Percentiles rank a stretch among this genome's conserved stretches.
Conservation (phyloP, 2,113 vertebrate species). For the Vimba vimba region DNA sequence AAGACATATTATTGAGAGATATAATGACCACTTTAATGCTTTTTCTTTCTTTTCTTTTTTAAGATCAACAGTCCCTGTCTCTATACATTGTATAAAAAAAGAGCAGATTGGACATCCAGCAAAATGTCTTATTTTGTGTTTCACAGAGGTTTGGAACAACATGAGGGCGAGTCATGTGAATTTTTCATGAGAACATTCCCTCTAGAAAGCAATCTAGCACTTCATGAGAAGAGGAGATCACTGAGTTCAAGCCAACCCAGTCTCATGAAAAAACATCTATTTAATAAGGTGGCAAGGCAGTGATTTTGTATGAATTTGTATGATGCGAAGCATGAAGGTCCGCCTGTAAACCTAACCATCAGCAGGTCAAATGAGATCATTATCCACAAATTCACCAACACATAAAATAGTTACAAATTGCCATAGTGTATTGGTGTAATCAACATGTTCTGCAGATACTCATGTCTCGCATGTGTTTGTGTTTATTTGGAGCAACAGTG, state of each 20-base stretch:
- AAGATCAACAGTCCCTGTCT: background rate
- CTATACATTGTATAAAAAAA: background rate
- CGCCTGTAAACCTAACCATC: background rate
- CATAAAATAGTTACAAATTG: background rate
- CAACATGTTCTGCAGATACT: constrained; percentile 31
- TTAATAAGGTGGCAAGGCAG: background rate
- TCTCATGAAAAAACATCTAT: background rate
- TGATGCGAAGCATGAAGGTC: background rate
- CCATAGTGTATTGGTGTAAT: constrained; percentile 37
- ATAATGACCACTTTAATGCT: background rate
- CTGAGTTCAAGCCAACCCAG: background rate
- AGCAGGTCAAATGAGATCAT: background rate
- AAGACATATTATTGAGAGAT: background rate
- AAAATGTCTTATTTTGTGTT: background rate
- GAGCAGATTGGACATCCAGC: background rate
- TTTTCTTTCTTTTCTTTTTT: too few species aligned
- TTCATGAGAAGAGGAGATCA: background rate
- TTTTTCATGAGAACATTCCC: background rate
- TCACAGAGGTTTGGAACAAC: background rate
- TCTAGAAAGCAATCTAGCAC: background rate
- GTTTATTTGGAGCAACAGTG: constrained; percentile 50
- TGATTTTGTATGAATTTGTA: background rate
- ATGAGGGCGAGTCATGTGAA: background rate
- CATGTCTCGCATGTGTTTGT: constrained; percentile 4
- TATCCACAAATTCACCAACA: background rate